phyloP scores from a whole-genome alignment of 2,888 invertebrate species.

The Ichneumon xanthorius region DNA sequence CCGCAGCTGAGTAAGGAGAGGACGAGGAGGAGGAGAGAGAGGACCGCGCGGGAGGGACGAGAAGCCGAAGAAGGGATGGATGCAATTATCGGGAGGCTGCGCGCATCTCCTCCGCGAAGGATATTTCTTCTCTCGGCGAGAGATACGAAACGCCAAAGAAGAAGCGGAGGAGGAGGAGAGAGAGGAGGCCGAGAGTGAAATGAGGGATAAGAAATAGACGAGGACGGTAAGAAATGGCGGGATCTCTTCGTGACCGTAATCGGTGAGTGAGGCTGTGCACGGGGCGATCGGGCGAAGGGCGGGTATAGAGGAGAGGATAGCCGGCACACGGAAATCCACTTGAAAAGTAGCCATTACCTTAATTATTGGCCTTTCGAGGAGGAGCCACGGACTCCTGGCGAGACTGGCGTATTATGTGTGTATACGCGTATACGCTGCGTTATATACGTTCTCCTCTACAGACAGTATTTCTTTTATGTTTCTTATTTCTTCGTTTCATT shows the following conservation, averaged over 20 bases:
- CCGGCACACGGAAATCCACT: slow-evolving; percentile 82
- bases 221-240: slow-evolving; percentile 59
- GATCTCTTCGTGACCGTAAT: slow-evolving; percentile 82
- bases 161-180: slow-evolving; percentile 22
- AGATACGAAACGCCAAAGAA: slow-evolving; percentile 44
- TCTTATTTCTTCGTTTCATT: not conserved
- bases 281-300: slow-evolving; percentile 74
- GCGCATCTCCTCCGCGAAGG: slow-evolving; percentile 38
- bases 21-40: not conserved
- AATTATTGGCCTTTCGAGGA: slow-evolving; percentile 82
- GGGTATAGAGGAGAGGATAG: slow-evolving; percentile 45
- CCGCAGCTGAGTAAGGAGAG: slow-evolving; percentile 9
- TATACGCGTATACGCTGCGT: slow-evolving; percentile 36
- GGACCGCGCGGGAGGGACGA: not conserved
- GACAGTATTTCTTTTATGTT: not conserved
- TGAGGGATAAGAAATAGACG: slow-evolving; percentile 52
- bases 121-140: slow-evolving; percentile 40
- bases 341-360: slow-evolving; percentile 84
- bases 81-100: slow-evolving; percentile 70
- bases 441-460: slow-evolving; percentile 11
- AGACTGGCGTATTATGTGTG: slow-evolving; percentile 52
- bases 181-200: slow-evolving; percentile 35
- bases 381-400: slow-evolving; percentile 58
- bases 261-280: slow-evolving; percentile 72
- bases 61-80: slow-evolving; percentile 62